These are phyloP conservation scores for Terebella lapidaria DNA, from an alignment of 2,888 invertebrate species.

Conservation along the genomic window DNA sequence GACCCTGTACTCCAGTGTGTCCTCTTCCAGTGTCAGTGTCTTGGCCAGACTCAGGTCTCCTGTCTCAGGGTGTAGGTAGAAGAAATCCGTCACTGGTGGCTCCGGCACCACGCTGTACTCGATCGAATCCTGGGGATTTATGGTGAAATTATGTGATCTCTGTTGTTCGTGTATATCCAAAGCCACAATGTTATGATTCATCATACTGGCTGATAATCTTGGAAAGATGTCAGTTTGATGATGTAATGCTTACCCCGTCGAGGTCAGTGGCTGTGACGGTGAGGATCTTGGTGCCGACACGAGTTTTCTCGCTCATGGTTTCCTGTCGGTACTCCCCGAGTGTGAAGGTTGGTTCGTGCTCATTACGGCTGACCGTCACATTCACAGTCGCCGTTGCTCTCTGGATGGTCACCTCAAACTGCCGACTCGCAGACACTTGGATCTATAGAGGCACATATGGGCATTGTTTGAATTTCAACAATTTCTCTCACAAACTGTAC, in stretches of 20 bases:
- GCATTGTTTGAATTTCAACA: no score
- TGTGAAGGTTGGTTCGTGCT: constrained; percentile 33
- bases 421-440: constrained; percentile 29
- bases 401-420: constrained; percentile 32
- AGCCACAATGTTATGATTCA: constrained; percentile 3
- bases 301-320: constrained; percentile 23
- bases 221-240: not conserved
- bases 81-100: constrained; percentile 27
- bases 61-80: constrained; percentile 36
- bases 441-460: constrained; percentile 29
- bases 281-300: constrained; percentile 28
- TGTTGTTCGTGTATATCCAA: no score
- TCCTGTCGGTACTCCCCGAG: constrained; percentile 25
- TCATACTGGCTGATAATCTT: not conserved
- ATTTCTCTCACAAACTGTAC: not conserved
- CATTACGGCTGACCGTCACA: constrained; percentile 37
- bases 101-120: constrained; percentile 27
- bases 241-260: constrained; percentile 30
- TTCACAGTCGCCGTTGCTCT: constrained; percentile 34
- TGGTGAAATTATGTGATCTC: no score
- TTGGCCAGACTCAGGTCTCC: constrained; percentile 37
- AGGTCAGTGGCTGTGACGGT: constrained; percentile 33
- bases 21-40: constrained; percentile 13
- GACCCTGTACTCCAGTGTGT: constrained; percentile 19
- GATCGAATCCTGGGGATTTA: constrained; percentile 21